Evolutionary conservation across 2,113 vertebrate genomes (phyloP).

Genomic region (Ctenodactylus gundi): DNA sequence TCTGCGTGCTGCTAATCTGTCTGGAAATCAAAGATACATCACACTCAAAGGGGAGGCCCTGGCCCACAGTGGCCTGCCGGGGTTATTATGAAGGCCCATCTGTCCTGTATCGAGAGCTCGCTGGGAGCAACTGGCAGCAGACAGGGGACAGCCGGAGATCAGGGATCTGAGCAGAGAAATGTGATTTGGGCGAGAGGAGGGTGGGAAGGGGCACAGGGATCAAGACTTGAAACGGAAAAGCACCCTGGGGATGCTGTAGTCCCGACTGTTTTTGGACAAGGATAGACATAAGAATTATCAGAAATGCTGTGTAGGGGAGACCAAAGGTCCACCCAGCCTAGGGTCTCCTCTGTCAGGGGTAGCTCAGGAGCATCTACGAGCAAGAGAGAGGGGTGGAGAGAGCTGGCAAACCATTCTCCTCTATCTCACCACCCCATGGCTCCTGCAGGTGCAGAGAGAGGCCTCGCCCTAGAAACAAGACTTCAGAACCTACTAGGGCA

Average conservation of each 20-base stretch:
- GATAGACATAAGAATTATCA: constrained; percentile 36
- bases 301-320: constrained; percentile 9
- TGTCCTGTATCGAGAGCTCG: constrained; percentile 39
- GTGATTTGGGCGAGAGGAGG: constrained; percentile 58
- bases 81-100: constrained; percentile 66
- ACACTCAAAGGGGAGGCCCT: constrained; percentile 70
- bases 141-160: constrained; percentile 68
- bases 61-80: constrained; percentile 52
- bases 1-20: constrained; percentile 70
- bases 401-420: constrained; percentile 4
- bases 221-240: constrained; percentile 64
- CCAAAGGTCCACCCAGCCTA: constrained; percentile 55
- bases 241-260: constrained; percentile 50
- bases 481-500: background rate
- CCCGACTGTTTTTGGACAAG: constrained; percentile 34
- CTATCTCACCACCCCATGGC: background rate
- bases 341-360: constrained; percentile 50
- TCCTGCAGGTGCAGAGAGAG: constrained; percentile 28
- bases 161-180: constrained; percentile 65
- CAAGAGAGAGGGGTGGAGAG: constrained; percentile 23
- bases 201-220: constrained; percentile 66
- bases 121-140: constrained; percentile 59
- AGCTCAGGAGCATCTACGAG: constrained; percentile 34
- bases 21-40: constrained; percentile 72
- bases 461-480: background rate